Evolutionary conservation across 2,888 invertebrate species (phyloP).

Genomic region (Epinotia nisella): DNA sequence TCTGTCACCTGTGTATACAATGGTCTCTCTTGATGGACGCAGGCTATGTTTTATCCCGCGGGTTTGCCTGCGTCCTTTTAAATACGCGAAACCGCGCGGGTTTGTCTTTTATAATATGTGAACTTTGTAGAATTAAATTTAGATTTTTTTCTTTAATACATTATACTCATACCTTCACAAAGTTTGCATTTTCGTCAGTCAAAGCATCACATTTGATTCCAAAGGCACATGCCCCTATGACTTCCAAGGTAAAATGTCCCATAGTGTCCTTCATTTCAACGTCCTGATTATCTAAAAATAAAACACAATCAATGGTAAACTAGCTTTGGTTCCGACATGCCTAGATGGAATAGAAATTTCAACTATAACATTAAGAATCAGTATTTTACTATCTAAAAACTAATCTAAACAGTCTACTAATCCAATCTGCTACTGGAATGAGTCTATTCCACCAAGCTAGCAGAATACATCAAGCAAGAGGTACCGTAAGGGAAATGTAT

Average conservation of each 20-base stretch:
- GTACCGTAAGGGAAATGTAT: too few species aligned
- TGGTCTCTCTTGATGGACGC: too few species aligned
- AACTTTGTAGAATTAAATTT: neutral
- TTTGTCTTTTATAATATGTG: neutral
- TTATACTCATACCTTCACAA: conserved; percentile 69
- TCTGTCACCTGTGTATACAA: too few species aligned
- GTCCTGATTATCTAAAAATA: conserved; percentile 67
- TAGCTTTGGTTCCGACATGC: neutral
- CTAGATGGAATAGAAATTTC: too few species aligned
- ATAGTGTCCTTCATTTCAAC: conserved; percentile 84
- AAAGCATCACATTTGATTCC: conserved; percentile 82
- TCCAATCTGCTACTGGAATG: too few species aligned
- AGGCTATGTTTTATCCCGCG: too few species aligned
- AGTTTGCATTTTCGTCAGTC: conserved; percentile 77
- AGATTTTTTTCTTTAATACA: neutral
- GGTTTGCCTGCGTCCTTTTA: too few species aligned
- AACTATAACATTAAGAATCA: too few species aligned
- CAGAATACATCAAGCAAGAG: too few species aligned
- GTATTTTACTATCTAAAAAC: neutral
- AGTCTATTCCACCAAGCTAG: too few species aligned
- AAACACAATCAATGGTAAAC: conserved; percentile 24
- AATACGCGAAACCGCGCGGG: too few species aligned
- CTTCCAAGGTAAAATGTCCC: conserved; percentile 83
- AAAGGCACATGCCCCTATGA: conserved; percentile 85
- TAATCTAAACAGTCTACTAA: neutral